Percentiles rank a stretch among this genome's conserved stretches.
Conservation (phyloP, 2,888 invertebrate species). For the Mimas tiliae region DNA sequence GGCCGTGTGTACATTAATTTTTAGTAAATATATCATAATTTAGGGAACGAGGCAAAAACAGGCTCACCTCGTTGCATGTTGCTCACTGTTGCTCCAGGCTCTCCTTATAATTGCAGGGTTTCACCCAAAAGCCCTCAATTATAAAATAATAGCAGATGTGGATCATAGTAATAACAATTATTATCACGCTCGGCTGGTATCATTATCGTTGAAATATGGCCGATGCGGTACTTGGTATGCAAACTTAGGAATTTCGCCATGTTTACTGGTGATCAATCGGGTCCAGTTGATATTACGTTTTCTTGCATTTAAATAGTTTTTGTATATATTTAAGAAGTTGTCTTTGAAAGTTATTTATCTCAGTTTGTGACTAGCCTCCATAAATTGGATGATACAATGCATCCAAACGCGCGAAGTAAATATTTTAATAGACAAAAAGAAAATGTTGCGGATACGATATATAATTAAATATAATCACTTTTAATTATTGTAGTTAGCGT, state of each 20-base stretch:
- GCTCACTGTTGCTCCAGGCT: conserved; percentile 75
- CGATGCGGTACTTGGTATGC: conserved; percentile 70
- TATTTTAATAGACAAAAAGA: conserved; percentile 12
- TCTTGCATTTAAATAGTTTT: conserved; percentile 13
- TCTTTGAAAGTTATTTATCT: neutral
- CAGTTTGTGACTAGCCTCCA: conserved; percentile 1
- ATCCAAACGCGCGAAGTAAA: conserved; percentile 6
- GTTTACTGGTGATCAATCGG: conserved; percentile 40
- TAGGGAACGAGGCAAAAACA: conserved; percentile 74
- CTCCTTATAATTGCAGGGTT: conserved; percentile 83
- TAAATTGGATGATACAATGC: neutral
- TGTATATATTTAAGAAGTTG: conserved; percentile 4
- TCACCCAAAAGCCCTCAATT: conserved; percentile 84
- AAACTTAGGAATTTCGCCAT: conserved; percentile 66
- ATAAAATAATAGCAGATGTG: conserved; percentile 85
- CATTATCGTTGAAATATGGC: conserved; percentile 82
- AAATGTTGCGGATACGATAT: neutral
- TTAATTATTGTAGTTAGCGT: conserved; percentile 33
- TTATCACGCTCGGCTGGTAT: conserved; percentile 81
- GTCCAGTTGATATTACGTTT: conserved; percentile 24
- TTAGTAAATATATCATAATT: conserved; percentile 74
- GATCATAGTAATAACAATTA: conserved; percentile 85
- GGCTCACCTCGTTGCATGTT: conserved; percentile 76
- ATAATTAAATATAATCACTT: conserved; percentile 16
- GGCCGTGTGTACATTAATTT: conserved; percentile 55